A percentile compares a stretch with the other conserved stretches of the same genome.
phyloP scores from a whole-genome alignment of 2,797 vertebrate species.

The Pseudocheirus occidentalis region DNA sequence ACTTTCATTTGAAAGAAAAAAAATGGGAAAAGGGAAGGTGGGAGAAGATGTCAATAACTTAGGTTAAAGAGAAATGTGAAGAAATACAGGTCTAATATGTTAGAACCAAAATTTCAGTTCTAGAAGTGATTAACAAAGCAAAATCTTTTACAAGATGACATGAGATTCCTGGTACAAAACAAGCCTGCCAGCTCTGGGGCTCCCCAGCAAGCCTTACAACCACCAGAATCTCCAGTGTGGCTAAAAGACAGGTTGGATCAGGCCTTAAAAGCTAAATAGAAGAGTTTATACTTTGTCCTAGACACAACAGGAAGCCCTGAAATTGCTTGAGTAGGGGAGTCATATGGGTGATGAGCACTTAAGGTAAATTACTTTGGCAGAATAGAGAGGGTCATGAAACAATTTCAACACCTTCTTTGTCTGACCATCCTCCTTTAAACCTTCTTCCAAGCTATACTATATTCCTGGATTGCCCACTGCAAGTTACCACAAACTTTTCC shows the following conservation, averaged over 20 bases:
- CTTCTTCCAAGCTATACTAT: not conserved
- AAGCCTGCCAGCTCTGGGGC: not conserved
- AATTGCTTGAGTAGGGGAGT: not conserved
- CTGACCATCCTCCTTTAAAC: not conserved
- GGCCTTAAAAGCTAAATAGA: not conserved
- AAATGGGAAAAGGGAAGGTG: not conserved
- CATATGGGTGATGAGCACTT: not conserved
- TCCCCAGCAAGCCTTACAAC: not conserved
- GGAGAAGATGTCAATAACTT: not conserved
- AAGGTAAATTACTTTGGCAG: not conserved
- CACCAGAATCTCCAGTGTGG: not conserved
- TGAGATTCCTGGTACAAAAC: not conserved
- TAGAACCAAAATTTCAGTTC: slow-evolving; percentile 26
- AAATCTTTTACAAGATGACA: slow-evolving; percentile 22
- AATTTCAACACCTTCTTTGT: not conserved
- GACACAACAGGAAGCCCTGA: not conserved
- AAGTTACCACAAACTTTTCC: not conserved
- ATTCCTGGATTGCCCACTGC: not conserved
- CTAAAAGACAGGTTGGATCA: not conserved
- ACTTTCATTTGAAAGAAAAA: not conserved
- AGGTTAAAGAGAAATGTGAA: slow-evolving; percentile 20
- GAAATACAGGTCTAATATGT: slow-evolving; percentile 8
- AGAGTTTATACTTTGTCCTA: not conserved
- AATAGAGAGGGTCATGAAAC: not conserved
- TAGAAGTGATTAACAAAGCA: not conserved